A percentile compares a stretch with the other conserved stretches of the same genome.
Evolutionary conservation across 2,888 invertebrate genomes (phyloP).

Genomic region (Agrenia bidenticulata): DNA sequence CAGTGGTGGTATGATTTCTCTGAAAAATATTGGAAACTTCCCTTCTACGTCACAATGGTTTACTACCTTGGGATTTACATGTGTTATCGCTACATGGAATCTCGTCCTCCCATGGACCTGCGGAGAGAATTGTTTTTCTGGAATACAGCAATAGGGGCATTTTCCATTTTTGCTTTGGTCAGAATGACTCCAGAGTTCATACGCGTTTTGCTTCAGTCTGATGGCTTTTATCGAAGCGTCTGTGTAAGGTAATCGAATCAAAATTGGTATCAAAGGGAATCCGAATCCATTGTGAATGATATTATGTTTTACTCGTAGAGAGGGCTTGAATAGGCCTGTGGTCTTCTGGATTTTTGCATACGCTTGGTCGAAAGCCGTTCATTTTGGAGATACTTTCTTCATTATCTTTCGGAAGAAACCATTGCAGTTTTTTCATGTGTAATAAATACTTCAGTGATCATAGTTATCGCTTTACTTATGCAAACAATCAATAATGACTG

Average conservation of each 20-base stretch:
- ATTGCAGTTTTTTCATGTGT: neutral
- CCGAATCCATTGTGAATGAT: neutral
- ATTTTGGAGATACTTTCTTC: slow-evolving; percentile 14
- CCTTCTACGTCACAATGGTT: neutral
- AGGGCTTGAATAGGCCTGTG: slow-evolving; percentile 9
- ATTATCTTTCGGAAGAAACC: slow-evolving; percentile 9
- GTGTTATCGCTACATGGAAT: slow-evolving; percentile 5
- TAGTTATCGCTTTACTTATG: too few relatives aligned
- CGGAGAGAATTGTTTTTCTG: neutral
- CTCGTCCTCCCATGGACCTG: neutral
- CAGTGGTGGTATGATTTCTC: slow-evolving; percentile 2
- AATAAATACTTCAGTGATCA: too few relatives aligned
- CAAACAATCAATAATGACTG: too few relatives aligned
- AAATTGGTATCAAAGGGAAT: too few relatives aligned
- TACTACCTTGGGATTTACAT: neutral
- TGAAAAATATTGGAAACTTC: neutral
- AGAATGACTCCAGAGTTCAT: slow-evolving; percentile 10
- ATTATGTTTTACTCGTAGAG: neutral
- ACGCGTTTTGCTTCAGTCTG: neutral
- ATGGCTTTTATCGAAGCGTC: slow-evolving; percentile 2
- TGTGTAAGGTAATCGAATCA: slow-evolving; percentile 1
- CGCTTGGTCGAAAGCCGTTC: slow-evolving; percentile 16
- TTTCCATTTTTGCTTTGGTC: neutral
- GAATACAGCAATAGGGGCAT: slow-evolving; percentile 1
- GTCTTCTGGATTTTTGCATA: slow-evolving; percentile 15